Evolutionary conservation across 2,888 invertebrate species (phyloP).

Genomic region (Ypsolopha sequella): DNA sequence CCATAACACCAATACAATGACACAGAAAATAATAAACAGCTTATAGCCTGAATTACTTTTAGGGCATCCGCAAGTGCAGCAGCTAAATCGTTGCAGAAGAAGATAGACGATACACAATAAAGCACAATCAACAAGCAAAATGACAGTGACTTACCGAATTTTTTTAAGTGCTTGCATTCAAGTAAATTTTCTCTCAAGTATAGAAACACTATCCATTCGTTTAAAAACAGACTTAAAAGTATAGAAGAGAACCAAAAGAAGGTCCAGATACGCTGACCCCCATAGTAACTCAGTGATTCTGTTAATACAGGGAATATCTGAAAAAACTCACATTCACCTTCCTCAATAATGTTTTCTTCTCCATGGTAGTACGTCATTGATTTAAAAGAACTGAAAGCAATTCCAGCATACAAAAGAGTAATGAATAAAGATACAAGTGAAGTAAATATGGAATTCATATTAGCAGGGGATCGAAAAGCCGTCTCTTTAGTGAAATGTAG

Average conservation of each 20-base stretch:
- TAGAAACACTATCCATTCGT: slow-evolving; percentile 38
- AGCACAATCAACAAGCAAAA: neutral
- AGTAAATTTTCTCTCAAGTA: slow-evolving; percentile 32
- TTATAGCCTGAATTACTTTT: slow-evolving; percentile 38
- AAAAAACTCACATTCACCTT: slow-evolving; percentile 33
- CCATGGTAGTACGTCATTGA: slow-evolving; percentile 55
- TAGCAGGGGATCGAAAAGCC: slow-evolving; percentile 51
- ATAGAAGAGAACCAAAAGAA: slow-evolving; percentile 44
- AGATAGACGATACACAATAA: slow-evolving; percentile 5
- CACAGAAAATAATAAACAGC: slow-evolving; percentile 38
- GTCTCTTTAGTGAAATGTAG: slow-evolving; percentile 36
- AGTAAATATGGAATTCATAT: slow-evolving; percentile 43
- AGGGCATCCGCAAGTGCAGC: slow-evolving; percentile 30
- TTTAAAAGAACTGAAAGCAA: slow-evolving; percentile 44
- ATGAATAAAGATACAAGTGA: slow-evolving; percentile 32
- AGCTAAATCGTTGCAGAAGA: slow-evolving; percentile 44
- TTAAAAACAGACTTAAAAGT: slow-evolving; percentile 33
- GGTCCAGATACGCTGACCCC: slow-evolving; percentile 34
- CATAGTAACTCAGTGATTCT: slow-evolving; percentile 47
- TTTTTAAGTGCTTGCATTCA: slow-evolving; percentile 1
- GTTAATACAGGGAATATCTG: slow-evolving; percentile 35
- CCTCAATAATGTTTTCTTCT: slow-evolving; percentile 45
- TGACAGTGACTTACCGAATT: neutral
- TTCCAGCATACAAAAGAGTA: slow-evolving; percentile 29
- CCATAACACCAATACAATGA: slow-evolving; percentile 55